Evolutionary conservation across 2,888 invertebrate species (phyloP), one percentile per base, ranked within the genome.

Genomic region (Tuta absoluta): DNA sequence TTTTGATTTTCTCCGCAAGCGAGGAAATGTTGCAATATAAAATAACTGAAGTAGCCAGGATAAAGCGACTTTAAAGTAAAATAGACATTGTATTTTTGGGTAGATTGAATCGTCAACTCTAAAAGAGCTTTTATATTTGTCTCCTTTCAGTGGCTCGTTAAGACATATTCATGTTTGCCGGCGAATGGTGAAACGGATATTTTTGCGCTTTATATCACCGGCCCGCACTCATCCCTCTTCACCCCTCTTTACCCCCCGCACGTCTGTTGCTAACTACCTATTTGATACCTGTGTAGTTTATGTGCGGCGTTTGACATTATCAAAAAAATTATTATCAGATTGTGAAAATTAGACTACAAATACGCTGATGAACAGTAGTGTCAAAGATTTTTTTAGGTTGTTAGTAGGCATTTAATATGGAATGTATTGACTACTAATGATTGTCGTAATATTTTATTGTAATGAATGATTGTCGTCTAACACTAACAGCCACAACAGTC

Each of bases 101-200:
- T 19, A 49, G 19, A 62, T 77, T 80, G 80, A 74, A 53, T 82
- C 85, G 82, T 73, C 3, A 0, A 0, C 0, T 68, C 10, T 0
- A 76, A 77, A 81, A 67, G 14, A 7, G 5, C 0, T 5, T 41
- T 68, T 68, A 2, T 71, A 71, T 76, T 75, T 72, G 79, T 77
- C 76, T 79, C 84, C 84, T 83, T 84, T 82, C 78, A 79, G 83
- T 71, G 79, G 81, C 87, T 89, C 87, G 89, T 89, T 89, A 89
- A 84, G 86, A 82, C 81, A 80, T 83, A 89, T 89, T 89, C 89
- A 89, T 81, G 87, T 82, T 80, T 78, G 79, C 77, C 73, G 69
- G 77, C 79, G 84, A 79, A 82, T 45, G 11, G 23, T 24, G 51
- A 53, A 53, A 83, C 83, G 79, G 86, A 87, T 88, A 89, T 87